Evolutionary conservation across 2,888 invertebrate genomes (phyloP).

Genomic region (Perithous albicinctus): DNA sequence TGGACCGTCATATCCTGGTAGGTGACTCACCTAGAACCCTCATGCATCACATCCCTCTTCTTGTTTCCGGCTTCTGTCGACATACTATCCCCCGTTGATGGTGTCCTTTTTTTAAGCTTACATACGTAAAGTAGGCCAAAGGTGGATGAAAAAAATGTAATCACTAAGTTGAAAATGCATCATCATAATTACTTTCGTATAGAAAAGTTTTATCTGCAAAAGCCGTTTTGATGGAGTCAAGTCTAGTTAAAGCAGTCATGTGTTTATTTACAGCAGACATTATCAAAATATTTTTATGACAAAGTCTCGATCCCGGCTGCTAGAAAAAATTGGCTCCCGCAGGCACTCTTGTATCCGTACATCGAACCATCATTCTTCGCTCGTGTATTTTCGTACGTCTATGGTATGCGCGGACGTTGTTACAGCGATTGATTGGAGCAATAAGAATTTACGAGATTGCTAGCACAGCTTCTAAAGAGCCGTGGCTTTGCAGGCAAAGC

Average conservation of each 20-base stretch:
- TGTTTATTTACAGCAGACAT: background rate
- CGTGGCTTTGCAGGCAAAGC: background rate
- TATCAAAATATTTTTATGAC: background rate
- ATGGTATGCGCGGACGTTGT: conserved; percentile 41
- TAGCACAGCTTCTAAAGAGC: conserved; percentile 31
- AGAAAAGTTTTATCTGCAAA: background rate
- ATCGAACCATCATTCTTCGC: background rate
- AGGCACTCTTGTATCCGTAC: background rate
- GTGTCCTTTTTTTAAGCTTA: background rate
- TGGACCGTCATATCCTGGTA: conserved; percentile 54
- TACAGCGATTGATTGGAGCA: conserved; percentile 43
- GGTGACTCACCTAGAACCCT: conserved; percentile 44
- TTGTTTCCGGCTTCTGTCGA: conserved; percentile 32
- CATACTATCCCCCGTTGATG: conserved; percentile 1
- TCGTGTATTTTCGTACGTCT: conserved; percentile 28
- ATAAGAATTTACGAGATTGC: conserved; percentile 61
- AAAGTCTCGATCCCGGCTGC: background rate
- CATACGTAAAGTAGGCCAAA: background rate
- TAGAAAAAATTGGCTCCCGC: background rate
- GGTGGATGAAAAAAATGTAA: background rate
- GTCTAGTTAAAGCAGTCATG: too few relatives aligned
- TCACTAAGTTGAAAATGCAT: background rate
- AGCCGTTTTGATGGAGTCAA: background rate
- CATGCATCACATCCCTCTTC: conserved; percentile 18
- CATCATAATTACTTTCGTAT: background rate